Conservation (phyloP, 2,888 invertebrate genomes). For the Sabatieria punctata region DNA sequence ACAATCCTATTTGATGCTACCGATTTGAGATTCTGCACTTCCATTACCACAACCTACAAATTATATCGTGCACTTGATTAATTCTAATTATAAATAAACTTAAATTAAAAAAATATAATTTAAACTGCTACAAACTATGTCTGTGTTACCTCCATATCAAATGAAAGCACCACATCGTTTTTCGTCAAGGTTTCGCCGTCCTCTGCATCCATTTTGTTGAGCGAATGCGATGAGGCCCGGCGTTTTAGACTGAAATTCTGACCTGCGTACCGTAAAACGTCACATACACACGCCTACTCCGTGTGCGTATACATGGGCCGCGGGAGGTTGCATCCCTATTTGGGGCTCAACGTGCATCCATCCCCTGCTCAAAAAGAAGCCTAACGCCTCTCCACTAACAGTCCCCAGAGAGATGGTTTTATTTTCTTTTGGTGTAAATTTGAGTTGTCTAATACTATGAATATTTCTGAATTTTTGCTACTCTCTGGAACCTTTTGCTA, state of each 20-base stretch:
- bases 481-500: no score
- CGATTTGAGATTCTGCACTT: slow-evolving; percentile 92
- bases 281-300: no score
- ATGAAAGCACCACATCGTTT: slow-evolving; percentile 75
- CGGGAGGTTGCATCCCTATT: no score
- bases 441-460: no score
- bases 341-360: no score
- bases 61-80: not conserved
- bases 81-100: slow-evolving; percentile 1
- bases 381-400: no score
- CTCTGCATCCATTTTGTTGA: slow-evolving; percentile 59
- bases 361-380: no score
- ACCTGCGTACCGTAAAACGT: no score
- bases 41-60: slow-evolving; percentile 85
- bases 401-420: no score
- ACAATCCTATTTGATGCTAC: slow-evolving; percentile 91
- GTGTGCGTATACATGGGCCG: no score
- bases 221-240: slow-evolving; percentile 37
- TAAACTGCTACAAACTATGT: slow-evolving; percentile 79
- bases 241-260: slow-evolving; percentile 28
- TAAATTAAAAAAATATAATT: slow-evolving; percentile 29
- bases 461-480: no score
- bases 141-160: slow-evolving; percentile 94
- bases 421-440: no score
- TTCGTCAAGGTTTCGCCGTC: slow-evolving; percentile 91